These are phyloP conservation scores for Glareola pratincola DNA, from an alignment of 2,113 vertebrate genomes.

Conservation along the genomic window DNA sequence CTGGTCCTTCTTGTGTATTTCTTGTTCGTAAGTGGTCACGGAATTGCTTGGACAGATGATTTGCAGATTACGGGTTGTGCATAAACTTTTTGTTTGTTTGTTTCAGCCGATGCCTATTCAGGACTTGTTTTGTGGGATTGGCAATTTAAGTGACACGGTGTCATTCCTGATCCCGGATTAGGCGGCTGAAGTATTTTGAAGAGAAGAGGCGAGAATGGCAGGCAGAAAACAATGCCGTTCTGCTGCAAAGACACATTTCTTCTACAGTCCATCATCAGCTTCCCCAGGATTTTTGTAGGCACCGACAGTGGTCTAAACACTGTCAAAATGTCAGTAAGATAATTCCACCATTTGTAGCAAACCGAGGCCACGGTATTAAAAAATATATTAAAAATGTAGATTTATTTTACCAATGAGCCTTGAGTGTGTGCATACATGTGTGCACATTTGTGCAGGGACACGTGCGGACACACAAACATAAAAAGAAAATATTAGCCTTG, in stretches of 20 bases:
- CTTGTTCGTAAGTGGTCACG: not conserved
- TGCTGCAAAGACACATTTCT: slow-evolving; percentile 25
- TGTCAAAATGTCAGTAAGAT: not conserved
- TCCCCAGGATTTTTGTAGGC: not conserved
- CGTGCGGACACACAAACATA: fast-evolving
- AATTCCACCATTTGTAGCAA: not conserved
- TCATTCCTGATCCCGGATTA: slow-evolving; percentile 28
- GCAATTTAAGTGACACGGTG: not conserved
- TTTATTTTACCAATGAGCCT: not conserved
- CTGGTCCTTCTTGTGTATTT: not conserved
- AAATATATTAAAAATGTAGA: not conserved
- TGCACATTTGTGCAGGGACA: not conserved
- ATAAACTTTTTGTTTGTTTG: not conserved
- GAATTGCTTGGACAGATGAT: not conserved
- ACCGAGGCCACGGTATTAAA: not conserved
- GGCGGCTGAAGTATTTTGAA: slow-evolving; percentile 28
- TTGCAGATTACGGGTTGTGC: not conserved
- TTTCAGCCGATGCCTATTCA: not conserved
- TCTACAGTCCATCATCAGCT: not conserved
- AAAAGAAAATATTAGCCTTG: not conserved
- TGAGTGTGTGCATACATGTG: not conserved
- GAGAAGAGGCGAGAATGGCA: not conserved
- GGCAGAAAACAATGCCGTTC: not conserved
- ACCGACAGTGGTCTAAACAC: not conserved
- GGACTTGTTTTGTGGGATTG: not conserved